These are phyloP conservation scores for Heterocephalus glaber DNA, from an alignment of 2,113 vertebrate species.

Conservation along the genomic window DNA sequence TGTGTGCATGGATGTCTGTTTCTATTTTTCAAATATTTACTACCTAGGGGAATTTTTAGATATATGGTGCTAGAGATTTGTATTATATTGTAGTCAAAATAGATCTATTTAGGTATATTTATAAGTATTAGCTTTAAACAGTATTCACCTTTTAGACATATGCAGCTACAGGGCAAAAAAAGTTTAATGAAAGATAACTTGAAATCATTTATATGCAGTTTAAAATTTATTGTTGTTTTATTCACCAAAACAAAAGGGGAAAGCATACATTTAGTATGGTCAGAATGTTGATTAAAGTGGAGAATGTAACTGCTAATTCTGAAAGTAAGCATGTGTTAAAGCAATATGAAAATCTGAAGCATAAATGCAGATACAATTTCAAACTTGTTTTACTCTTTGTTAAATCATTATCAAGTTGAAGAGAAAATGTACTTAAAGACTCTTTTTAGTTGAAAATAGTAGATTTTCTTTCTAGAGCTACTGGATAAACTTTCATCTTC, in stretches of 20 bases:
- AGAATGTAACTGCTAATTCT: slow-evolving; percentile 40
- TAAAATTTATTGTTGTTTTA: background rate
- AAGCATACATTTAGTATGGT: background rate
- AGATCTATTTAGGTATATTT: background rate
- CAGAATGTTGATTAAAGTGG: background rate
- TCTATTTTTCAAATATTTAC: slow-evolving; percentile 26
- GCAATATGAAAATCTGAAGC: slow-evolving; percentile 21
- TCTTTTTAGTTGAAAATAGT: slow-evolving; percentile 23
- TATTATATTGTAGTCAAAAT: background rate
- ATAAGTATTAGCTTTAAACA: background rate
- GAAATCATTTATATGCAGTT: background rate
- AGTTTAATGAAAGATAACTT: background rate
- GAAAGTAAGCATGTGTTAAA: background rate
- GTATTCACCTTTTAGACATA: background rate
- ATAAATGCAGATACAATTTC: background rate
- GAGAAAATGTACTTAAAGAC: slow-evolving; percentile 29
- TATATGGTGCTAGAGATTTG: background rate
- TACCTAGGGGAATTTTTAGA: background rate
- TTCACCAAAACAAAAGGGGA: background rate
- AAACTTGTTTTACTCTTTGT: slow-evolving; percentile 38
- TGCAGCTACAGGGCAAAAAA: background rate
- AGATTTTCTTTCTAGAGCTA: slow-evolving; percentile 60
- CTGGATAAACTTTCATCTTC: slow-evolving; percentile 38
- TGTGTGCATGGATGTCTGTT: background rate
- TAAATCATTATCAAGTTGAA: slow-evolving; percentile 58